Evolutionary conservation across 2,888 invertebrate genomes (phyloP).

Genomic region (Morpho achilles): DNA sequence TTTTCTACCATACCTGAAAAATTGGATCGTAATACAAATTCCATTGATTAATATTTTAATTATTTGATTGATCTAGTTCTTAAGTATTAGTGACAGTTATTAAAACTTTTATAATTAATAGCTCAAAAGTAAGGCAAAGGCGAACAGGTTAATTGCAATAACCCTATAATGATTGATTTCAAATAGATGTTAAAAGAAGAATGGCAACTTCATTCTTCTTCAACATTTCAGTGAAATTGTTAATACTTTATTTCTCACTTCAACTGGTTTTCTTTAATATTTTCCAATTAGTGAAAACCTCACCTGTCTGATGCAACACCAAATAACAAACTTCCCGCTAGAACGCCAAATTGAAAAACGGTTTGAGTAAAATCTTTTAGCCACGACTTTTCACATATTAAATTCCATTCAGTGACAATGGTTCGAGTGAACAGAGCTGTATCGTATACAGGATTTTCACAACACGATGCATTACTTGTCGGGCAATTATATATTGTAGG

Average conservation of each 20-base stretch:
- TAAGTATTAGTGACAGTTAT: too few relatives aligned
- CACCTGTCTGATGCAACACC: conserved; percentile 86
- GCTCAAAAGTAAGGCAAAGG: too few relatives aligned
- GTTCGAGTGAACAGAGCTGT: conserved; percentile 82
- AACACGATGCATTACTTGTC: conserved; percentile 48
- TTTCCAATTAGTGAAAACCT: background rate
- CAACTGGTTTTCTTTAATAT: too few relatives aligned
- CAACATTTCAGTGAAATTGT: too few relatives aligned
- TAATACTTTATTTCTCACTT: too few relatives aligned
- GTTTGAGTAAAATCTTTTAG: conserved; percentile 85
- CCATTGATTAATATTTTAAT: too few relatives aligned
- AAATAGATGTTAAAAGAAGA: too few relatives aligned
- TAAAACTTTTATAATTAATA: too few relatives aligned
- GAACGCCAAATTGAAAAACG: conserved; percentile 85
- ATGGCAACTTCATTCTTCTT: too few relatives aligned
- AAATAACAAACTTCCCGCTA: conserved; percentile 84
- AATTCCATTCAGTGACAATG: conserved; percentile 85
- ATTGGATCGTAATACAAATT: background rate
- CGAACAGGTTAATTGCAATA: too few relatives aligned
- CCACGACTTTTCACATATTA: conserved; percentile 82
- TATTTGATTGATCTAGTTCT: too few relatives aligned
- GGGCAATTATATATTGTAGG: conserved; percentile 52
- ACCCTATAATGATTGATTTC: too few relatives aligned
- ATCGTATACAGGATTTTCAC: conserved; percentile 79
- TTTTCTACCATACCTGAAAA: conserved; percentile 84